Evolutionary conservation across 2,888 invertebrate genomes (phyloP).

Genomic region (Trypoxylon attenuatum): DNA sequence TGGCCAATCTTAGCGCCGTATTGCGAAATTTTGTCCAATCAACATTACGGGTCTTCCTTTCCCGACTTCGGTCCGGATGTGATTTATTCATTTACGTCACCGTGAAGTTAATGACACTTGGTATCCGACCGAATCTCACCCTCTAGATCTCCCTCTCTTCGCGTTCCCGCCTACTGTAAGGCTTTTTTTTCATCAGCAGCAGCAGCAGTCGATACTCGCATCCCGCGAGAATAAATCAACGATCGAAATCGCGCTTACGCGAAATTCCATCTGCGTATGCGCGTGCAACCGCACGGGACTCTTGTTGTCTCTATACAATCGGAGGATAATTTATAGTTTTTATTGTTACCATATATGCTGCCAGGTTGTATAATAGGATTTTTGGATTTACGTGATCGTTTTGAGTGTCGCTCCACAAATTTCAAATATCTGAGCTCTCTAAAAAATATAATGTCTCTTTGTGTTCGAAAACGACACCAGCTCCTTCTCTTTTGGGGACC

Average conservation of each 20-base stretch:
- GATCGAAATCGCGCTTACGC: neutral
- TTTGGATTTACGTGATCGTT: neutral
- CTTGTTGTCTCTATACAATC: neutral
- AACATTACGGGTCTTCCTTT: slow-evolving; percentile 27
- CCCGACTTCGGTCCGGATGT: slow-evolving; percentile 15
- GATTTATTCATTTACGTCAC: slow-evolving; percentile 53
- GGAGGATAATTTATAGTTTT: neutral
- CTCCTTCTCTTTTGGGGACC: too few relatives aligned
- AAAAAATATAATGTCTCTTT: too few relatives aligned
- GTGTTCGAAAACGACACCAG: too few relatives aligned
- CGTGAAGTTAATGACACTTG: slow-evolving; percentile 46
- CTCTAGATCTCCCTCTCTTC: too few relatives aligned
- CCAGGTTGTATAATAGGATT: neutral
- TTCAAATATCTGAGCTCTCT: too few relatives aligned
- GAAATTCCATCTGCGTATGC: neutral
- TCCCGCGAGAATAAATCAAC: neutral
- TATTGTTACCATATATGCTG: neutral
- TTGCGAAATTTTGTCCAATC: slow-evolving; percentile 64
- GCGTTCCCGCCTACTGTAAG: too few relatives aligned
- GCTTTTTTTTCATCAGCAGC: neutral
- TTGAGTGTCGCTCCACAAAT: neutral
- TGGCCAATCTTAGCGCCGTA: slow-evolving; percentile 57
- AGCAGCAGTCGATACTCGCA: neutral
- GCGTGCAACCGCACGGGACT: neutral
- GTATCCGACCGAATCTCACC: neutral